Percentiles rank a stretch among this genome's conserved stretches.
phyloP scores from a whole-genome alignment of 2,797 vertebrate genomes.

The Paratrypauchen microcephalus region DNA sequence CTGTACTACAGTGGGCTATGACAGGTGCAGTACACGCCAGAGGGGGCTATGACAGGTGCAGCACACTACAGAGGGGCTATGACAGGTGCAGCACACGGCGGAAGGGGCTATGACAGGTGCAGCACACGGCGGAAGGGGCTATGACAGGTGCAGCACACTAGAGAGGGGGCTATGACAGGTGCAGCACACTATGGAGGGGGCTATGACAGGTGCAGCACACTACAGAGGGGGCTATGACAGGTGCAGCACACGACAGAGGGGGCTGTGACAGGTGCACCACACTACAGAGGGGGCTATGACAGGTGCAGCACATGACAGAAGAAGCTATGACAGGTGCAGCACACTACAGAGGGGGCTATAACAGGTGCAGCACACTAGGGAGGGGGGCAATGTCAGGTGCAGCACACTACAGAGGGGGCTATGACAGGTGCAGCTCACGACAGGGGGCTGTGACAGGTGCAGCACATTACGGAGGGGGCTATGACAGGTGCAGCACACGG shows the following conservation, averaged over 20 bases:
- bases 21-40: conserved; percentile 60
- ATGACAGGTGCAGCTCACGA: neutral
- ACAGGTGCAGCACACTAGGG: neutral
- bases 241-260: conserved; percentile 28
- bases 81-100: neutral
- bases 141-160: neutral
- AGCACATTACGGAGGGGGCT: neutral
- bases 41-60: neutral
- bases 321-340: neutral
- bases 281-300: neutral
- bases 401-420: neutral
- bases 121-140: neutral
- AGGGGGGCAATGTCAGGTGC: neutral
- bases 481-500: neutral
- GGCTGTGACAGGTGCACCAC: neutral
- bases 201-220: conserved; percentile 41
- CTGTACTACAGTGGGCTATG: conserved; percentile 64
- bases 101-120: neutral
- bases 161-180: neutral
- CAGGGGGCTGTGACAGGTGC: neutral
- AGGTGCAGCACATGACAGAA: neutral
- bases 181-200: neutral
- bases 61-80: neutral
- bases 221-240: conserved; percentile 78
- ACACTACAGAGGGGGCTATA: neutral